Conservation (phyloP, 2,797 vertebrate species). For the Sebastes cheni region DNA sequence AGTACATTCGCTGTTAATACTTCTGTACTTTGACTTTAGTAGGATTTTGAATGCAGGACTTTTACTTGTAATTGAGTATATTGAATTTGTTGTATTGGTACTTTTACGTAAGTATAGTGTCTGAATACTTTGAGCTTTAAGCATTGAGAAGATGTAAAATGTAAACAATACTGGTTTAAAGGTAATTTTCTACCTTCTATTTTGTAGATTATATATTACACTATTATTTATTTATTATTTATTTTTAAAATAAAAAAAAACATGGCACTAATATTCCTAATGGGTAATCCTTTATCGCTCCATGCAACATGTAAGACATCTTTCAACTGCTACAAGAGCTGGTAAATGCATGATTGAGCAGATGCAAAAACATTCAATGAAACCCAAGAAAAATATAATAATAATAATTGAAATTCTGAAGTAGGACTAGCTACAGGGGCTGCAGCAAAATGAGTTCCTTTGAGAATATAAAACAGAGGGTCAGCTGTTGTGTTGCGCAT, state of each 20-base stretch:
- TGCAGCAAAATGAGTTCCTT: constrained; percentile 43
- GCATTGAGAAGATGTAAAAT: background rate
- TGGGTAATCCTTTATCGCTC: background rate
- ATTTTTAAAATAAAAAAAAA: background rate
- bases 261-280: background rate
- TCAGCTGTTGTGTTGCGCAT: constrained; percentile 56
- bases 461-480: constrained; percentile 40
- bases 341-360: background rate
- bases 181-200: background rate
- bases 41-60: background rate
- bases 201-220: background rate
- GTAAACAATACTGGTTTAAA: background rate
- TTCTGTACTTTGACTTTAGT: background rate
- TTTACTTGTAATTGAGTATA: no score
- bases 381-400: constrained; percentile 26
- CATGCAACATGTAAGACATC: background rate
- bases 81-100: background rate
- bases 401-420: constrained; percentile 33
- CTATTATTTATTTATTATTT: background rate
- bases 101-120: background rate
- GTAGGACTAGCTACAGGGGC: constrained; percentile 43
- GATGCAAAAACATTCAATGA: constrained; percentile 26
- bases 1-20: background rate
- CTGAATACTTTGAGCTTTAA: background rate
- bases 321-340: background rate